A percentile compares a stretch with the other conserved stretches of the same genome.
Evolutionary conservation across 2,113 vertebrate species (phyloP).

Genomic region (Xerus inauris): DNA sequence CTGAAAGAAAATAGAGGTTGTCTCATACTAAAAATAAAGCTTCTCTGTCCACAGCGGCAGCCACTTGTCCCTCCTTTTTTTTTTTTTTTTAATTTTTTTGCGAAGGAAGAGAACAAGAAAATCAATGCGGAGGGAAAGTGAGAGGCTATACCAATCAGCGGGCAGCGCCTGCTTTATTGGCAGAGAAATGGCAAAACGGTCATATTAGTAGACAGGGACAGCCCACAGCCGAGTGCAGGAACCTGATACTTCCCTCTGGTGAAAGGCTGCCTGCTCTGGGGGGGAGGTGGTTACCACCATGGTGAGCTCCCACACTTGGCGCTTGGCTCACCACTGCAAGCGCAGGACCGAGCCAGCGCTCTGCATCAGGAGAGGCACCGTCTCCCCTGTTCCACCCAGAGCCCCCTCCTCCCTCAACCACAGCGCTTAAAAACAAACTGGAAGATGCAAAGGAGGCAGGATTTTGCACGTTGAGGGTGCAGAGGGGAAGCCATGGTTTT

Average conservation of each 20-base stretch:
- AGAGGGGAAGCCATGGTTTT: conserved; percentile 11
- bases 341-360: not conserved
- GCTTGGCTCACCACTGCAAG: conserved; percentile 65
- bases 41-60: conserved; percentile 84
- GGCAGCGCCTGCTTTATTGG: conserved; percentile 88
- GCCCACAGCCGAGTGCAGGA: conserved; percentile 78
- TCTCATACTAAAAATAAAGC: conserved; percentile 91
- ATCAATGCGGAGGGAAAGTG: conserved; percentile 89
- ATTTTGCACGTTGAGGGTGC: not conserved
- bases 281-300: conserved; percentile 67
- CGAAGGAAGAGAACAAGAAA: conserved; percentile 88
- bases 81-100: conserved; percentile 75
- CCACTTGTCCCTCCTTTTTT: conserved; percentile 81
- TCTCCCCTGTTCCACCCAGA: conserved; percentile 38
- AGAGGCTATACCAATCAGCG: conserved; percentile 89
- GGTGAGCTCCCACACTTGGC: conserved; percentile 66
- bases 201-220: conserved; percentile 86
- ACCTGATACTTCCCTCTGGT: conserved; percentile 69
- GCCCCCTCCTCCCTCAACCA: conserved; percentile 58
- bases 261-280: conserved; percentile 75
- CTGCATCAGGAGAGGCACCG: conserved; percentile 6
- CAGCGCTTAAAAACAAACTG: conserved; percentile 42
- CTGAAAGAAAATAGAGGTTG: conserved; percentile 88
- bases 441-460: conserved; percentile 41
- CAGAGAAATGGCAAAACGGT: conserved; percentile 86